Evolutionary conservation across 2,888 invertebrate species (phyloP).

Genomic region (Heteropelma amictum): DNA sequence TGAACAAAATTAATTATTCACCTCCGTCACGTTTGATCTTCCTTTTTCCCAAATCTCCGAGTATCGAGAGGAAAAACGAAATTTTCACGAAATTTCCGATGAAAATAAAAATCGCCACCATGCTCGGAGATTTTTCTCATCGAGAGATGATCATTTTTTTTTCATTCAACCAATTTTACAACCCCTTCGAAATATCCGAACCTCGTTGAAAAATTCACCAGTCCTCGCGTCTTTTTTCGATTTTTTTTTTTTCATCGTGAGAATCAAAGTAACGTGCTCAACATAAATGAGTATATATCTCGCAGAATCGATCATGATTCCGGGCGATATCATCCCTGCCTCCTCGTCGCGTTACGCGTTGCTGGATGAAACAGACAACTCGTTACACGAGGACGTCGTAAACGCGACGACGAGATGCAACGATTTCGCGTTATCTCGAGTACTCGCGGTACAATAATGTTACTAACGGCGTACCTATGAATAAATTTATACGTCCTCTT

Average conservation of each 20-base stretch:
- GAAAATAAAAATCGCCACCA: too few species aligned
- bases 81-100: too few species aligned
- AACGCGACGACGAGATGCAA: constrained; percentile 31
- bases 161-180: too few species aligned
- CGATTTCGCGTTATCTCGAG: constrained; percentile 21
- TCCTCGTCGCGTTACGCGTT: not conserved
- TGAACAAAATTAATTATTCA: too few species aligned
- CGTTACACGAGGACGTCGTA: constrained; percentile 24
- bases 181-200: too few species aligned
- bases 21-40: too few species aligned
- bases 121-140: too few species aligned
- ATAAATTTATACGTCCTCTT: constrained; percentile 5
- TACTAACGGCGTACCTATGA: constrained; percentile 7
- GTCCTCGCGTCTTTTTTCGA: too few species aligned
- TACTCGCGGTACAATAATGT: constrained; percentile 14
- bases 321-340: not conserved
- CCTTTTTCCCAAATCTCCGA: too few species aligned
- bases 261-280: not conserved
- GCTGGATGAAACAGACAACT: constrained; percentile 17
- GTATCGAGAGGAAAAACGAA: too few species aligned
- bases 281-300: not conserved
- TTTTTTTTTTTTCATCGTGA: constrained; percentile 16
- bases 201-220: too few species aligned
- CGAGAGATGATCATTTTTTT: too few species aligned
- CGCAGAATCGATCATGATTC: constrained; percentile 18